Base-by-base conservation (phyloP, 2,797 vertebrate species). In the Artibeus jamaicensis region DNA sequence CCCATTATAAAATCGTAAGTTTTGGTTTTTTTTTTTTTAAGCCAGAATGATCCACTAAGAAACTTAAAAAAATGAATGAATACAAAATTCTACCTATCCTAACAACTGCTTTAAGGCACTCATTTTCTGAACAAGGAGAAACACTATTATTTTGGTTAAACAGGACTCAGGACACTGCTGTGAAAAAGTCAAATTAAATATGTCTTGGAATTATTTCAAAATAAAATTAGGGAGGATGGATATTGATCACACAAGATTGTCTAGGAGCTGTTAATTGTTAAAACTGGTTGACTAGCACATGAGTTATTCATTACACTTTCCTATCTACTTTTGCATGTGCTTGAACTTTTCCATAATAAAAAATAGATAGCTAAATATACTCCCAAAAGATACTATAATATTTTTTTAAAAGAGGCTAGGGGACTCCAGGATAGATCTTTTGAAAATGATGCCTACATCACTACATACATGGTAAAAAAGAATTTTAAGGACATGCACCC, bases 311-410 rank as follows among this genome's bases (percentile, higher is more conserved):
- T 73, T 73, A 44, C 71, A 44, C 26, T 73, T 73, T 29, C 26
- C 65, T 57, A 94, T 71, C 44, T 48, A 68, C 9, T 57, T 85
- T 46, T 55, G 26, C 15, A 24, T 26, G n/a, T 22, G 2, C 46
- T 24, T 91, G 67, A 59, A 39, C 9, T 90, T 81, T 79, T 78
- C 94, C 50, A 70, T 65, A 74, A 90, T 84, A 90, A 92, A 84
- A 91, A 16, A 73, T 5, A 87, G 34, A 19, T 24, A 53, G 78
- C 29, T 26, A 84, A 57, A 19, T 42, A 79, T 37, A 67, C 24
- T 32, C 34, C 11, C 5, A 21, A 44, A 55, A 16, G 5, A 78
- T 48, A 55, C 50, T n/a, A 4, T 48, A n/a, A 37, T 55, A 50
- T 83, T 76, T 44, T 70, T 68, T 26, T 24, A 76, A 53, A 53